Conservation (phyloP, 2,113 vertebrate species). For the Lophotis ruficrista region DNA sequence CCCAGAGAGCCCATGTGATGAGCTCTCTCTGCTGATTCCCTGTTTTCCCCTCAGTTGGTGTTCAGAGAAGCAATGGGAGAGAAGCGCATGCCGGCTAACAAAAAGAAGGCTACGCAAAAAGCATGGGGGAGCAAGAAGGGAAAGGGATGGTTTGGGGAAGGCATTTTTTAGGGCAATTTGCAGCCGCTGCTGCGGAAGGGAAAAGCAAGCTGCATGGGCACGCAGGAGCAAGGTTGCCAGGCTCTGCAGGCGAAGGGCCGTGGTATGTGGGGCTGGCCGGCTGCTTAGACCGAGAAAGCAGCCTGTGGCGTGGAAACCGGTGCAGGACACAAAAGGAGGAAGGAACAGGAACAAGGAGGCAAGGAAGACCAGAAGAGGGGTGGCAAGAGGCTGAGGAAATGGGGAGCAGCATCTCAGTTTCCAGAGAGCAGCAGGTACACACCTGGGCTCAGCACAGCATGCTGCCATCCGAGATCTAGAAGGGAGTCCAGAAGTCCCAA, state of each 20-base stretch:
- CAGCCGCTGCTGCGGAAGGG: not conserved
- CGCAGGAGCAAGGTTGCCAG: slow-evolving; percentile 28
- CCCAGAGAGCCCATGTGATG: not conserved
- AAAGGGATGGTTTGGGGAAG: not conserved
- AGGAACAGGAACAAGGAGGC: slow-evolving; percentile 1
- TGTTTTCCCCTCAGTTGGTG: not conserved
- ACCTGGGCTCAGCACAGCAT: fast-evolving
- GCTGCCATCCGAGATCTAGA: fast-evolving
- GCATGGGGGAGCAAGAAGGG: not conserved
- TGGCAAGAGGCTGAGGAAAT: not conserved
- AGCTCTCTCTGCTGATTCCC: not conserved
- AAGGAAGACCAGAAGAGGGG: not conserved
- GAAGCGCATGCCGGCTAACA: too few species aligned
- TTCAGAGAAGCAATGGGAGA: not conserved
- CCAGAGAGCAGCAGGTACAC: not conserved
- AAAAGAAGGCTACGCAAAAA: too few species aligned
- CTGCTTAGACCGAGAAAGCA: not conserved
- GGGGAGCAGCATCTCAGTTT: not conserved
- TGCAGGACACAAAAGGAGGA: not conserved
- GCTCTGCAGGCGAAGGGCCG: not conserved
- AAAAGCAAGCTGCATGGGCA: not conserved
- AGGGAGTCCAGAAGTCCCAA: not conserved
- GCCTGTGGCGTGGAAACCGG: not conserved
- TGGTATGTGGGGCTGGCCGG: slow-evolving; percentile 38
- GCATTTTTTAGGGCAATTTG: not conserved